These are phyloP conservation scores for Bradypodion pumilum DNA, from an alignment of 2,797 vertebrate species.

Conservation along the genomic window DNA sequence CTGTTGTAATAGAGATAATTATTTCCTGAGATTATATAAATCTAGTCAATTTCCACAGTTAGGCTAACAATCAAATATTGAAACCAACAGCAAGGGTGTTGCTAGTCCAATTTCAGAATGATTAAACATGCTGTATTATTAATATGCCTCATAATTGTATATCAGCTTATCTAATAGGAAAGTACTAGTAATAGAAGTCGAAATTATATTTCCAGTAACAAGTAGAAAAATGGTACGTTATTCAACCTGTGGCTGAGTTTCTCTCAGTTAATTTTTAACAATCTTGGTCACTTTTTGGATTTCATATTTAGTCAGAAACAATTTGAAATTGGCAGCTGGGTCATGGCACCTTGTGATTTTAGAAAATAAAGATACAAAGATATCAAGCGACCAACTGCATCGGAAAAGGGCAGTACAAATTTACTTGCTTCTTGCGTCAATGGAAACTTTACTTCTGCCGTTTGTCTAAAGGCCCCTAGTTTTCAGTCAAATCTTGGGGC, in stretches of 20 bases:
- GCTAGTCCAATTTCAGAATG: constrained; percentile 25
- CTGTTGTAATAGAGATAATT: constrained; percentile 19
- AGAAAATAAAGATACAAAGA: background rate
- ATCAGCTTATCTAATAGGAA: constrained; percentile 45
- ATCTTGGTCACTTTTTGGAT: constrained; percentile 53
- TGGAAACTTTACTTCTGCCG: constrained; percentile 32
- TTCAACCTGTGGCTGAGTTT: constrained; percentile 37
- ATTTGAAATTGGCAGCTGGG: background rate
- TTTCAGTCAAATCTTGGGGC: background rate
- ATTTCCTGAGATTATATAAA: constrained; percentile 46
- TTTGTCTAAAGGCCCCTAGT: constrained; percentile 2
- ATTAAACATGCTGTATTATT: constrained; percentile 56
- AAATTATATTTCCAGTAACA: constrained; percentile 32
- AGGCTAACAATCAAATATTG: constrained; percentile 51
- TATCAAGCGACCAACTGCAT: constrained; percentile 23
- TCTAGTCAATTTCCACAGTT: constrained; percentile 52
- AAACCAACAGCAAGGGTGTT: constrained; percentile 58
- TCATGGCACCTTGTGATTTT: accelerated
- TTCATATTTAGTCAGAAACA: constrained; percentile 60
- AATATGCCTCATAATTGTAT: constrained; percentile 36
- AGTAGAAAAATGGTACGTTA: constrained; percentile 2
- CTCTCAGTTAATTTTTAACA: constrained; percentile 61
- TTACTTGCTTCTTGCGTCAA: constrained; percentile 51
- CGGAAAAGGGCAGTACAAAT: constrained; percentile 16
- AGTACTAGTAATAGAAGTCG: constrained; percentile 43